Evolutionary conservation across 2,888 invertebrate genomes (phyloP).

Genomic region (Molorchus minor): DNA sequence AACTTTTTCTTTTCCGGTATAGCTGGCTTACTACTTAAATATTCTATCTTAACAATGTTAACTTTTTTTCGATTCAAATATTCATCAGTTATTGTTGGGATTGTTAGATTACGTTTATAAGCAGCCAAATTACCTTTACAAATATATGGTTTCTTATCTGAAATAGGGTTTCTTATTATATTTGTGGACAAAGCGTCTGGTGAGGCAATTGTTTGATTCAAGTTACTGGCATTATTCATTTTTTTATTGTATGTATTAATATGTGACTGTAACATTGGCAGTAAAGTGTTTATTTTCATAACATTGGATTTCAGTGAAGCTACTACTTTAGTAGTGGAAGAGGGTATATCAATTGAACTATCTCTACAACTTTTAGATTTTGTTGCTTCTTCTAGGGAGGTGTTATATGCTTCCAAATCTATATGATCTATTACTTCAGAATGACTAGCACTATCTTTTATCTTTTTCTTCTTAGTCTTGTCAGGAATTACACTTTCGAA

Average conservation of each 20-base stretch:
- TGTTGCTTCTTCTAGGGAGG: too few relatives aligned
- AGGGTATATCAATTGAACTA: too few relatives aligned
- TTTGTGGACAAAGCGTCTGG: not conserved
- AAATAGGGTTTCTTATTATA: not conserved
- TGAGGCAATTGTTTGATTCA: not conserved
- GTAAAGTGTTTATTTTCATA: not conserved
- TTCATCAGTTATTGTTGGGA: constrained; percentile 32
- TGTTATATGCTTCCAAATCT: too few relatives aligned
- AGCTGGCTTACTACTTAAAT: constrained; percentile 18
- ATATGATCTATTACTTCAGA: too few relatives aligned
- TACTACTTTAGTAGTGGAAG: not conserved
- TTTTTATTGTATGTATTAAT: not conserved
- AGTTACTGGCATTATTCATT: not conserved
- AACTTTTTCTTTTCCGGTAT: not conserved
- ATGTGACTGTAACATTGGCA: constrained; percentile 6
- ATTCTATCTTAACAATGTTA: constrained; percentile 37
- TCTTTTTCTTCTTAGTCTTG: too few relatives aligned
- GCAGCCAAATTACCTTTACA: constrained; percentile 6
- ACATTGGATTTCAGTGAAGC: not conserved
- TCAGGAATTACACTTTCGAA: too few relatives aligned
- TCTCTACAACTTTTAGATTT: too few relatives aligned
- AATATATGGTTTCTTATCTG: not conserved
- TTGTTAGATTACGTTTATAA: not conserved
- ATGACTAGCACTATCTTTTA: too few relatives aligned
- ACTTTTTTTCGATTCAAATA: constrained; percentile 32